These are phyloP conservation scores for Gila robusta DNA, from an alignment of 2,797 vertebrate species.

Conservation along the genomic window DNA sequence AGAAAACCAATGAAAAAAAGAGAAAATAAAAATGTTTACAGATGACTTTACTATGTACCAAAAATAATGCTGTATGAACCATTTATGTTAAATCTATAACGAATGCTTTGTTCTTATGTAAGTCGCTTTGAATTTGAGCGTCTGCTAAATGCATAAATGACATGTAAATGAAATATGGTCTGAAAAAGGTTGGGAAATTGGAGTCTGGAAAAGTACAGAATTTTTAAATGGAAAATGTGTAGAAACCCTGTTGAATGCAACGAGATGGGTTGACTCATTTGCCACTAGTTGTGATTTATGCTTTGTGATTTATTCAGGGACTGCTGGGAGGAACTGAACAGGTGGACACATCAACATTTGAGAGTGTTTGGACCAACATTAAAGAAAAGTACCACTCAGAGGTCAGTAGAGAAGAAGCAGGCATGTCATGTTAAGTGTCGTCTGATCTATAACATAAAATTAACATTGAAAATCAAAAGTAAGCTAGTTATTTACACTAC, in stretches of 20 bases:
- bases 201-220: too few species aligned
- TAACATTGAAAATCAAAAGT: not conserved
- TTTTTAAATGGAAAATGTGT: not conserved
- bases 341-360: conserved; percentile 78
- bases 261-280: not conserved
- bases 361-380: conserved; percentile 82
- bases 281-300: not conserved
- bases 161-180: too few species aligned
- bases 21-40: not conserved
- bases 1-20: not conserved
- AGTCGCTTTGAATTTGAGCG: not conserved
- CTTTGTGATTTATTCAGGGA: conserved; percentile 68
- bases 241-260: not conserved
- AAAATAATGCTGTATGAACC: too few species aligned
- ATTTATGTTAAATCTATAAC: too few species aligned
- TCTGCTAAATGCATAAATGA: not conserved
- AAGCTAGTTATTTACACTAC: not conserved
- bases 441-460: not conserved
- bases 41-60: not conserved
- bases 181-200: too few species aligned
- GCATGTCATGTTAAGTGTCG: not conserved
- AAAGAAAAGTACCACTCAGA: conserved; percentile 87
- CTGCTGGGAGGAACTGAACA: conserved; percentile 79
- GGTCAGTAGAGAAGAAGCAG: conserved; percentile 71
- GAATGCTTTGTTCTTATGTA: too few species aligned